Percentiles rank a stretch among this genome's conserved stretches.
phyloP scores from a whole-genome alignment of 2,797 vertebrate genomes.

The Chaunax sp. region DNA sequence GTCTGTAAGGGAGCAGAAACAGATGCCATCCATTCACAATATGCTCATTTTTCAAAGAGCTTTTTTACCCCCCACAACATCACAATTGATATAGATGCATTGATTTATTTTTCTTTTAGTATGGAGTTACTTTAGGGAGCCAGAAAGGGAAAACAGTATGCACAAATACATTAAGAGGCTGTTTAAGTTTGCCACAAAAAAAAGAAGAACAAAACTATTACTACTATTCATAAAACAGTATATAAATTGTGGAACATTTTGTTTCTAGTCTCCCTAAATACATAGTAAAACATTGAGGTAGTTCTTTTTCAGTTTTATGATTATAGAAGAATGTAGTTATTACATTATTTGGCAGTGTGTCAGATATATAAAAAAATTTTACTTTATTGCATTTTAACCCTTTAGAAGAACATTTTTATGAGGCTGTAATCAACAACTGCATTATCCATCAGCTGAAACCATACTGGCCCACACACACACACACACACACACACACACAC shows the following conservation, averaged over 20 bases:
- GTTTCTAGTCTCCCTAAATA: background rate
- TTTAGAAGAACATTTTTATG: conserved; percentile 55
- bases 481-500: conserved; percentile 20
- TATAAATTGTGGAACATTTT: no score
- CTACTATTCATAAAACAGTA: no score
- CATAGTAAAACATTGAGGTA: no score
- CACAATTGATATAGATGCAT: no score
- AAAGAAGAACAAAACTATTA: no score
- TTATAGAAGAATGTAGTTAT: background rate
- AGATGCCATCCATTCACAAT: background rate
- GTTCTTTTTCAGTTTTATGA: no score
- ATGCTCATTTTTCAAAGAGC: background rate
- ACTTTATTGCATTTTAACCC: conserved; percentile 64
- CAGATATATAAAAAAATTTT: conserved; percentile 48
- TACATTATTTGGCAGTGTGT: conserved; percentile 29
- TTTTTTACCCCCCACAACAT: no score
- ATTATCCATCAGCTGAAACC: conserved; percentile 51
- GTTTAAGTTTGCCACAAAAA: conserved; percentile 6
- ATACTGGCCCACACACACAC: conserved; percentile 17
- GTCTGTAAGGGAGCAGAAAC: conserved; percentile 17
- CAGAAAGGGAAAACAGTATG: no score
- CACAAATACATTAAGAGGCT: background rate
- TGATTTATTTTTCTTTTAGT: no score
- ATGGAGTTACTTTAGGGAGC: no score
- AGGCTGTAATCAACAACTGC: conserved; percentile 34